Conservation (phyloP, 2,888 invertebrate species). For the Diabrotica balteata region DNA sequence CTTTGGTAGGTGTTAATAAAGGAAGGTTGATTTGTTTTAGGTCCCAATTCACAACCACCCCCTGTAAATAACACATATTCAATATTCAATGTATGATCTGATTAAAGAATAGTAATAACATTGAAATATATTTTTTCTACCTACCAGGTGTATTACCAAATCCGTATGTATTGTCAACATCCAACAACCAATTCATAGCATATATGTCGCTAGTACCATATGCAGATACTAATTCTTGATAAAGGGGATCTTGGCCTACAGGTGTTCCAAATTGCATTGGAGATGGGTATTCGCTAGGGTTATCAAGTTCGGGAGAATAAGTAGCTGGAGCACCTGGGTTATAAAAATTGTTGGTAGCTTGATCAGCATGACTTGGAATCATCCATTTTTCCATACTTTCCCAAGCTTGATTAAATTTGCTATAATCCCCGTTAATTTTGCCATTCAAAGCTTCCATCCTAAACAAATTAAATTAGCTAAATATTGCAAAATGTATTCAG, state of each 20-base stretch:
- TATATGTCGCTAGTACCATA: conserved; percentile 39
- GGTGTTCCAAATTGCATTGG: conserved; percentile 29
- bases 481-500: not conserved
- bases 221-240: conserved; percentile 38
- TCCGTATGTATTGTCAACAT: conserved; percentile 43
- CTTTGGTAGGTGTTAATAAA: conserved; percentile 43
- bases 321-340: conserved; percentile 36
- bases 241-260: conserved; percentile 42
- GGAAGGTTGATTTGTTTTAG: conserved; percentile 37
- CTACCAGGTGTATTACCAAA: conserved; percentile 41
- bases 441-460: conserved; percentile 43
- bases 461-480: conserved; percentile 15
- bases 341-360: conserved; percentile 34
- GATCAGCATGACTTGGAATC: conserved; percentile 35
- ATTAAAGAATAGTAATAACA: not conserved
- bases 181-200: conserved; percentile 43
- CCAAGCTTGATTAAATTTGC: conserved; percentile 41
- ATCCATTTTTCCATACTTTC: conserved; percentile 38
- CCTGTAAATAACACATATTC: not conserved
- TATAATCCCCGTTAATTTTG: conserved; percentile 38
- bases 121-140: not conserved
- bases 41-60: conserved; percentile 37
- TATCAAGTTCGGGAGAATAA: conserved; percentile 29
- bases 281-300: conserved; percentile 39
- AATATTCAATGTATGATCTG: too few relatives aligned